Conservation (phyloP, 2,888 invertebrate species). For the Pyralis farinalis region DNA sequence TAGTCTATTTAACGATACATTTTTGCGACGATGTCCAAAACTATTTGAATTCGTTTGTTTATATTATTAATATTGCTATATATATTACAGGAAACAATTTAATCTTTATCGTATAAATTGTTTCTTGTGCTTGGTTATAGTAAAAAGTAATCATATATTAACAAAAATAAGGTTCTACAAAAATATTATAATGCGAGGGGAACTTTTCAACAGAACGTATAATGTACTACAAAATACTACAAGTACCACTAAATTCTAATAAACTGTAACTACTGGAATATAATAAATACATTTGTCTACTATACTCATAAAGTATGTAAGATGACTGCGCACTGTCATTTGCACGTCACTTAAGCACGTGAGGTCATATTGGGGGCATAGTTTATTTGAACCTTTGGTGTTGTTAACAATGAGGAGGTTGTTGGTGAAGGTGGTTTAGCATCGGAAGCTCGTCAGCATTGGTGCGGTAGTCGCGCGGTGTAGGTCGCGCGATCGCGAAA, state of each 20-base stretch:
- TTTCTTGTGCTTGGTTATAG: too few species aligned
- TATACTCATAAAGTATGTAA: slow-evolving; percentile 1
- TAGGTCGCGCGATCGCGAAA: slow-evolving; percentile 70
- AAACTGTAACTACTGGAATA: slow-evolving; percentile 2
- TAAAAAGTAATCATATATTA: too few species aligned
- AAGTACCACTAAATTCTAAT: background rate
- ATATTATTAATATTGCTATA: too few species aligned
- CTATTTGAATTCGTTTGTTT: too few species aligned
- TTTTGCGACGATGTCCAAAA: too few species aligned
- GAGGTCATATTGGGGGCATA: background rate
- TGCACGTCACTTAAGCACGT: slow-evolving; percentile 10
- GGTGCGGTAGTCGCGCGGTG: slow-evolving; percentile 68
- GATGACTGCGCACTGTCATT: slow-evolving; percentile 6
- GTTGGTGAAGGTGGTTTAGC: slow-evolving; percentile 55
- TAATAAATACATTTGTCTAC: slow-evolving; percentile 2
- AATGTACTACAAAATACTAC: background rate
- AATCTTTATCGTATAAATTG: too few species aligned
- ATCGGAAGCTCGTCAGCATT: slow-evolving; percentile 65
- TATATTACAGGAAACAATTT: too few species aligned
- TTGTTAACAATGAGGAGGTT: slow-evolving; percentile 30
- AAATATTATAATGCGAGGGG: too few species aligned
- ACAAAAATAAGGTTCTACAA: background rate
- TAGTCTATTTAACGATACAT: too few species aligned
- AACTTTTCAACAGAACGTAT: background rate
- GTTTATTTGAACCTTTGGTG: background rate